A percentile compares a stretch with the other conserved stretches of the same genome.
Conservation (phyloP, 2,113 vertebrate genomes). For the Saccopteryx leptura region DNA sequence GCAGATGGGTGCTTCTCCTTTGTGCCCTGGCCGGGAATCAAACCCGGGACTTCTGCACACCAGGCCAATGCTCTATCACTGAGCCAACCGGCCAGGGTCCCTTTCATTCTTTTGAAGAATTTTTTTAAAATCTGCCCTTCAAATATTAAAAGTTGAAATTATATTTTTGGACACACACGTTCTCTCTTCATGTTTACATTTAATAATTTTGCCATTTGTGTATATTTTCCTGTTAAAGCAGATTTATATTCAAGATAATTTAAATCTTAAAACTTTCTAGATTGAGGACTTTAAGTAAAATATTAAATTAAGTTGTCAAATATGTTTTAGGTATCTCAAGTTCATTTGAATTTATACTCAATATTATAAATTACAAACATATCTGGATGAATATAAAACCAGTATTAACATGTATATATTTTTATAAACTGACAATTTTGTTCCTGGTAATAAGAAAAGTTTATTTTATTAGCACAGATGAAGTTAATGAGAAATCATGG, state of each 20-base stretch:
- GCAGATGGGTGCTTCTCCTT: too few species aligned
- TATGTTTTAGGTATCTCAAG: background rate
- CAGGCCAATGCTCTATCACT: too few species aligned
- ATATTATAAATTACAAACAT: slow-evolving; percentile 10
- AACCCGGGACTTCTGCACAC: too few species aligned
- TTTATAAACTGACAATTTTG: slow-evolving; percentile 3
- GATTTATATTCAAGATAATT: background rate
- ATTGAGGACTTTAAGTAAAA: background rate
- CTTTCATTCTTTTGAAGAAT: too few species aligned
- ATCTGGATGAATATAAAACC: slow-evolving; percentile 5
- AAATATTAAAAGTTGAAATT: slow-evolving; percentile 24
- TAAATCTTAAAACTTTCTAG: background rate
- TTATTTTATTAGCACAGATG: background rate
- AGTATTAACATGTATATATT: background rate
- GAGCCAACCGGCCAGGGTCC: too few species aligned
- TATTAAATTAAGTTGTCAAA: slow-evolving; percentile 33
- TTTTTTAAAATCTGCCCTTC: background rate
- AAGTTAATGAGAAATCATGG: slow-evolving; percentile 50
- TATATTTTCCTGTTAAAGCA: background rate
- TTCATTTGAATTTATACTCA: background rate
- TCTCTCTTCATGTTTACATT: slow-evolving; percentile 8
- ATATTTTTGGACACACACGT: background rate
- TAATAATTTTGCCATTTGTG: background rate
- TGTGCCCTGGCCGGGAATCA: too few species aligned
- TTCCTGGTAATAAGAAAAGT: slow-evolving; percentile 16